Base-by-base conservation (phyloP, 1,140 invertebrate species). In the Schlechtendalia chinensis region DNA sequence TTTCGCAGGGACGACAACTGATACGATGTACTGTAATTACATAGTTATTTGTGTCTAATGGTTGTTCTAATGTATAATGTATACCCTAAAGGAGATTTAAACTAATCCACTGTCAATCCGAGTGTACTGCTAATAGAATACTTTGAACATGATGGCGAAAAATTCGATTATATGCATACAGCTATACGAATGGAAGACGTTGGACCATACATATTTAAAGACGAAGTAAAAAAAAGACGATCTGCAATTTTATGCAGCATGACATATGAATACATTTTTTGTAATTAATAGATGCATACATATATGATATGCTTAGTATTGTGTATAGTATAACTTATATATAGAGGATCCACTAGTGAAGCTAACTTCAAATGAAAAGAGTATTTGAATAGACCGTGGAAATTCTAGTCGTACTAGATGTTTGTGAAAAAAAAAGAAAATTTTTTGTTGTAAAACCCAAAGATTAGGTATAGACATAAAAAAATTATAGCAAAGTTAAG, bases 301-400 rank as follows among this genome's bases (percentile, higher is more conserved):
- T 93, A 96, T 82, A 96, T 98, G 94, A 97, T 86, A 88, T 95
- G 77, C 94, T 96, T 10, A 96, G 95, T 65, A 87, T 98, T 83
- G n/a, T n/a, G n/a, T n/a, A n/a, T n/a, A n/a, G n/a, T n/a, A n/a
- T n/a, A n/a, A n/a, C n/a, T 87, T 99, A 47, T 98, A 96, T 86
- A 98, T 99, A 83, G 96, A 98, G 89, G 97, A 99, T 89, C 97
- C 97, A n/a, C 88, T 99, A 24, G 98, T 86, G 96, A 96, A 82
- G 90, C 90, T n/a, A n/a, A 58, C 86, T 91, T 80, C 85, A 87
- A 81, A 96, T 98, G 29, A 96, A 96, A 87, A 90, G 93, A 86
- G 94, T 96, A 74, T 99, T 98, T 88, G 96, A 97, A 86, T 96
- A 95, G n/a, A n/a, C n/a, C n/a, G n/a, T n/a, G n/a, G n/a, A n/a